These are phyloP conservation scores for Calycopis cecrops DNA, from an alignment of 1,140 invertebrate genomes.

Conservation along the genomic window DNA sequence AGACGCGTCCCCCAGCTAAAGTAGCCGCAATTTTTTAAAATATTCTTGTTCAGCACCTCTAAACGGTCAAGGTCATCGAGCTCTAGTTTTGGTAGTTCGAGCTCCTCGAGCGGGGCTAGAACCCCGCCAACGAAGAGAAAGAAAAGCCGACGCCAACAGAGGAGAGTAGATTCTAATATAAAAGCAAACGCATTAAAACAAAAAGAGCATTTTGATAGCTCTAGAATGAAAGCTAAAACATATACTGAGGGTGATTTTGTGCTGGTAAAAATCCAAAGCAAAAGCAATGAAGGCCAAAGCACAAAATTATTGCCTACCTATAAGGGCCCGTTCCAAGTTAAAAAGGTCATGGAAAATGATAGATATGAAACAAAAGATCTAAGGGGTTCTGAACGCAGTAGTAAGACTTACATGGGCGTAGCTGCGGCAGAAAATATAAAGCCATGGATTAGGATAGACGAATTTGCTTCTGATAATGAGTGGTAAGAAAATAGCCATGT, in stretches of 20 bases:
- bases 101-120: too few relatives aligned
- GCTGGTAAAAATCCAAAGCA: not conserved
- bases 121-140: too few relatives aligned
- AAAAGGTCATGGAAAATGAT: constrained; percentile 13
- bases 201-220: constrained; percentile 1
- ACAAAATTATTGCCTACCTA: constrained; percentile 3
- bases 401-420: not conserved
- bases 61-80: too few relatives aligned
- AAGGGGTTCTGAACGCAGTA: not conserved
- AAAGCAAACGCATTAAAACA: not conserved
- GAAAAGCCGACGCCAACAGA: too few relatives aligned
- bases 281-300: constrained; percentile 9
- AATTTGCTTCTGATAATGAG: not conserved
- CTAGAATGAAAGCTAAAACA: not conserved
- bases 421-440: constrained; percentile 11
- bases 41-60: too few relatives aligned
- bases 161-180: constrained; percentile 3
- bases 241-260: constrained; percentile 8
- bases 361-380: not conserved
- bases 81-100: too few relatives aligned
- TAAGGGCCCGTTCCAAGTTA: constrained; percentile 11
- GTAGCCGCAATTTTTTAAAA: too few relatives aligned
- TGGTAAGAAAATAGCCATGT: constrained; percentile 1
- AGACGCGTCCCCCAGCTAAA: too few relatives aligned
- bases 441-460: constrained; percentile 1